Evolutionary conservation across 2,797 vertebrate species (phyloP).

Genomic region (Arnoldichthys spilopterus): DNA sequence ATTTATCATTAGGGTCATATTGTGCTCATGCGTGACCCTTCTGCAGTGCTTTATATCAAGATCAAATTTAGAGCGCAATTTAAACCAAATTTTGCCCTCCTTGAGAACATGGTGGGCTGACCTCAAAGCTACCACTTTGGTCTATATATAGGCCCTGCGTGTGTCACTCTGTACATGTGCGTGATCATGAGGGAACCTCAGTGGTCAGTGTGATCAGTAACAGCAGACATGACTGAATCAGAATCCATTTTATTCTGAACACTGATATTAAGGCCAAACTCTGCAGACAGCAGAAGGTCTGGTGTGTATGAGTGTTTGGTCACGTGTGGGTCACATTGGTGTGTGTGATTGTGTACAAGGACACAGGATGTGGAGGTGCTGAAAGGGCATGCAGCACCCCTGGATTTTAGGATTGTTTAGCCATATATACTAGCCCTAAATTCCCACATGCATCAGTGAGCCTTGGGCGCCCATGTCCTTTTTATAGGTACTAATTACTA

Average conservation of each 20-base stretch:
- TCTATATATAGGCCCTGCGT: conserved; percentile 1
- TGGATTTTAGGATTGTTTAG: too few relatives aligned
- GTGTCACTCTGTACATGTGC: background rate
- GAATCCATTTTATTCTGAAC: background rate
- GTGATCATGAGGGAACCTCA: background rate
- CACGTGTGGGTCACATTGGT: background rate
- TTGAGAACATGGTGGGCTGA: background rate
- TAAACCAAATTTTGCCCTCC: background rate
- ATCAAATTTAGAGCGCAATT: background rate
- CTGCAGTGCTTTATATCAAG: background rate
- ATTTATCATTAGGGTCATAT: background rate
- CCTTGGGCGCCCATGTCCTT: too few relatives aligned
- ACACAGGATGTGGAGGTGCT: too few relatives aligned
- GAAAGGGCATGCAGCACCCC: too few relatives aligned
- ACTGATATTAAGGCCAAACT: background rate
- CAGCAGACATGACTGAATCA: background rate
- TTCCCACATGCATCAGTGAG: too few relatives aligned
- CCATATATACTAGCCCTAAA: too few relatives aligned
- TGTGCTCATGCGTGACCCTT: background rate
- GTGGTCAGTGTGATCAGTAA: background rate
- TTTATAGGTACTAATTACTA: too few relatives aligned
- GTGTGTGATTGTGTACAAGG: background rate
- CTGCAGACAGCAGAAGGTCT: too few relatives aligned
- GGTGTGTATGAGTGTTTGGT: background rate
- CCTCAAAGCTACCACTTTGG: background rate